These are phyloP conservation scores for Gymnogyps californianus DNA, from an alignment of 2,113 vertebrate species.

Conservation along the genomic window DNA sequence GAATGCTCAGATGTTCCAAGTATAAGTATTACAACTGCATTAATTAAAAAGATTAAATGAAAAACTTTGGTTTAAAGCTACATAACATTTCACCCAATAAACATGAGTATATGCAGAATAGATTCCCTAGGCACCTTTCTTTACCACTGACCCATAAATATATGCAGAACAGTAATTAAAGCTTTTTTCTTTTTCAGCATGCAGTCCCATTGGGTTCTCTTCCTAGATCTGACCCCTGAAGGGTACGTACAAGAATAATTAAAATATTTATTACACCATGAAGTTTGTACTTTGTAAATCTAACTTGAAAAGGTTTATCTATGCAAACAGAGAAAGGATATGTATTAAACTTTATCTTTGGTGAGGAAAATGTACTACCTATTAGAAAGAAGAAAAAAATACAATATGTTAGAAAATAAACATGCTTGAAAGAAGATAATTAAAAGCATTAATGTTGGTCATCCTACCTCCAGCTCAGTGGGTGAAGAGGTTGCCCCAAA, in stretches of 20 bases:
- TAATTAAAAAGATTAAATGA: not conserved
- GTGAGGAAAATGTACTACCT: not conserved
- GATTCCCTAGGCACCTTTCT: not conserved
- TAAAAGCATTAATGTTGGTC: not conserved
- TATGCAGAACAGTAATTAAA: not conserved
- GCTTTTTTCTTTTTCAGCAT: not conserved
- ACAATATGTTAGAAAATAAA: not conserved
- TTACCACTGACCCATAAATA: constrained; percentile 1
- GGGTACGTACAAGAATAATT: not conserved
- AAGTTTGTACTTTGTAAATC: not conserved
- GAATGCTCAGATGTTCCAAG: not conserved
- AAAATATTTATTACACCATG: not conserved
- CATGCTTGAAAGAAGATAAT: not conserved
- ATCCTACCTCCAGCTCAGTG: not conserved
- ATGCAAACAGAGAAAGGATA: not conserved
- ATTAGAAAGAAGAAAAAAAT: not conserved
- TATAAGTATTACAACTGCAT: not conserved
- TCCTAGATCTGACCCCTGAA: not conserved
- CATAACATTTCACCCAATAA: not conserved
- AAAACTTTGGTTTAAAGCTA: not conserved
- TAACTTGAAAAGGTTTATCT: not conserved
- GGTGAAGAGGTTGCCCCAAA: not conserved
- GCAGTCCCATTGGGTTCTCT: not conserved
- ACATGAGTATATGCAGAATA: not conserved
- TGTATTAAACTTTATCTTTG: not conserved